Conservation (phyloP, 2,888 invertebrate species). For the Phaonia tiefii region DNA sequence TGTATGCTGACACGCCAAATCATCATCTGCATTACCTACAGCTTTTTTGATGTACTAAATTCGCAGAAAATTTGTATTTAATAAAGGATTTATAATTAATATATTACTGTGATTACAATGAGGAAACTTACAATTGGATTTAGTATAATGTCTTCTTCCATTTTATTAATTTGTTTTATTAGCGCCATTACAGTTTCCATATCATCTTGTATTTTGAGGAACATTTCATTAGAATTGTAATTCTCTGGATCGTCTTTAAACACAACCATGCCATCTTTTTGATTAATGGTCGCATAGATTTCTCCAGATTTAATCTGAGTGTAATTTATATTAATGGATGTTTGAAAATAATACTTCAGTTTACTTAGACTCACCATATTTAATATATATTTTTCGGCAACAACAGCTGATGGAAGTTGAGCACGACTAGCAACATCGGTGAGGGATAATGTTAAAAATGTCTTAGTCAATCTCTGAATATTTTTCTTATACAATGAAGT, state of each 20-base stretch:
- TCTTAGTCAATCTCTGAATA: constrained; percentile 96
- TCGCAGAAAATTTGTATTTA: neutral
- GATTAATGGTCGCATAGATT: constrained; percentile 97
- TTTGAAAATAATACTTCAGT: neutral
- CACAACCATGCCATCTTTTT: constrained; percentile 98
- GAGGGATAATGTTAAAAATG: constrained; percentile 85
- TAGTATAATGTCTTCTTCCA: constrained; percentile 97
- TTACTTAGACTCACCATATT: constrained; percentile 88
- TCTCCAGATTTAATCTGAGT: constrained; percentile 95
- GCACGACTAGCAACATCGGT: constrained; percentile 90
- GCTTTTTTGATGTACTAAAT: constrained; percentile 84
- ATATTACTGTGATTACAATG: neutral
- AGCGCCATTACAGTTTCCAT: constrained; percentile 92
- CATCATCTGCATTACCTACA: constrained; percentile 84
- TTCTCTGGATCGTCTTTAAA: constrained; percentile 98
- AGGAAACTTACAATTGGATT: constrained; percentile 86
- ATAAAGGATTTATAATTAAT: neutral
- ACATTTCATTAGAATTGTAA: constrained; percentile 93
- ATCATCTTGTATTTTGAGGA: constrained; percentile 92
- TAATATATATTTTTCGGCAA: constrained; percentile 96
- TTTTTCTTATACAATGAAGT: constrained; percentile 96
- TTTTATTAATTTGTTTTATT: constrained; percentile 92
- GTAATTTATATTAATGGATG: neutral
- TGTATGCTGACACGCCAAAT: constrained; percentile 79
- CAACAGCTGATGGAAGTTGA: constrained; percentile 89